Conservation (phyloP, 1,140 invertebrate species). For the Halesus radiatus region DNA sequence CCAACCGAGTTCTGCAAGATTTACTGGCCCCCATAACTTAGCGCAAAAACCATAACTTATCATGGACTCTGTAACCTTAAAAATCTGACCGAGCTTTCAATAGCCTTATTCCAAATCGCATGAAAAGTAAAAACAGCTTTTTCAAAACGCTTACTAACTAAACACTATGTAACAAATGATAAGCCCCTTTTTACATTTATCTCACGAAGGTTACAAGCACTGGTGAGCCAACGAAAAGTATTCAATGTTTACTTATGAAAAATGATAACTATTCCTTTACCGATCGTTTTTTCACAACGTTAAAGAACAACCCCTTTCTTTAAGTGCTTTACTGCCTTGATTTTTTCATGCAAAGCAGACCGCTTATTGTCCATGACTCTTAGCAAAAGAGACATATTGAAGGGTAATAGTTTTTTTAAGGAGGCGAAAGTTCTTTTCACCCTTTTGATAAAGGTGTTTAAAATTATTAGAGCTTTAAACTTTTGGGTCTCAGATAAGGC, state of each 20-base stretch:
- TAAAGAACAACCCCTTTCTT: background rate
- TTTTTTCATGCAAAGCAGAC: background rate
- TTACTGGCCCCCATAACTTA: constrained; percentile 41
- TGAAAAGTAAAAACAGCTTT: background rate
- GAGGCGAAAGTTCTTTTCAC: background rate
- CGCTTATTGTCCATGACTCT: background rate
- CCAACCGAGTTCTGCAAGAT: constrained; percentile 33
- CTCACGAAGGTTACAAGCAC: too few relatives aligned
- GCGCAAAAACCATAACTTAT: constrained; percentile 9
- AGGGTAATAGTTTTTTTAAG: too few relatives aligned
- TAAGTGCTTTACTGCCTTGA: background rate
- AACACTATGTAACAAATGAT: too few relatives aligned
- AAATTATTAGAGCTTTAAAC: background rate
- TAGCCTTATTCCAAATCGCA: background rate
- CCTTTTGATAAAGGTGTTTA: background rate
- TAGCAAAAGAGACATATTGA: too few relatives aligned
- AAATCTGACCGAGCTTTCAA: background rate
- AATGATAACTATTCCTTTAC: background rate
- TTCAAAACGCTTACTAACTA: too few relatives aligned
- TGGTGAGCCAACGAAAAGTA: too few relatives aligned
- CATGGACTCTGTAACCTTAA: constrained; percentile 8
- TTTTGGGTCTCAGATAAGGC: too few relatives aligned
- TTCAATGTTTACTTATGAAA: too few relatives aligned
- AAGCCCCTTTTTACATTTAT: too few relatives aligned
- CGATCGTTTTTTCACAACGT: background rate